A percentile compares a stretch with the other conserved stretches of the same genome.
Evolutionary conservation across 2,797 vertebrate genomes (phyloP).

Genomic region (Hoplostethus atlanticus): DNA sequence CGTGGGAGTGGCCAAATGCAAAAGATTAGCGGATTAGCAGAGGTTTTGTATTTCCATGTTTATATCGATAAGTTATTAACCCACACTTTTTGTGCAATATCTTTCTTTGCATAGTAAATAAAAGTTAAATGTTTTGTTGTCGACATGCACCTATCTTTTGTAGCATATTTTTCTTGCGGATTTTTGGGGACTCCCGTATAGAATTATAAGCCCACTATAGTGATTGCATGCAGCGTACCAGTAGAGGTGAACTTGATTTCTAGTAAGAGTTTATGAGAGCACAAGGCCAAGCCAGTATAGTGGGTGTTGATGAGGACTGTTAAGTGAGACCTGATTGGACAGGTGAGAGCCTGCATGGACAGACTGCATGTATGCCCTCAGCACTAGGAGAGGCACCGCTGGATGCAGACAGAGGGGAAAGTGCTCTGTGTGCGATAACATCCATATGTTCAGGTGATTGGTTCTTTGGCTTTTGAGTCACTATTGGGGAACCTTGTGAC

Average conservation of each 20-base stretch:
- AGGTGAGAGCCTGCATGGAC: conserved; percentile 68
- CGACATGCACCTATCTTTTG: conserved; percentile 91
- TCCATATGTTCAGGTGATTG: conserved; percentile 80
- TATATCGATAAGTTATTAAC: conserved; percentile 75
- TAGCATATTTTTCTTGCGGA: conserved; percentile 85
- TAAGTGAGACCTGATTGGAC: conserved; percentile 71
- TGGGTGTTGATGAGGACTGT: conserved; percentile 80
- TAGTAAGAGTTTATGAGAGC: conserved; percentile 79
- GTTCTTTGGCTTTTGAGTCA: conserved; percentile 86
- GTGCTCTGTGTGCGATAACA: conserved; percentile 83
- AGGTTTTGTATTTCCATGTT: conserved; percentile 72
- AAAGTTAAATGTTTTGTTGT: conserved; percentile 87
- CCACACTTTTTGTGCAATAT: conserved; percentile 90
- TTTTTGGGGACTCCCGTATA: conserved; percentile 80
- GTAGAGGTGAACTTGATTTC: conserved; percentile 82
- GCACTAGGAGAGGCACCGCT: conserved; percentile 77
- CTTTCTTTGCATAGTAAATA: conserved; percentile 98
- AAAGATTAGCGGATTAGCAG: conserved; percentile 70
- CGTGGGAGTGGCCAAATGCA: conserved; percentile 76
- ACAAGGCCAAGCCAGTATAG: conserved; percentile 77
- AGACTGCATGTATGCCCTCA: conserved; percentile 70
- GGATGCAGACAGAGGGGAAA: conserved; percentile 81
- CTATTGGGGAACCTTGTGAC: conserved; percentile 50
- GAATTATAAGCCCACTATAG: conserved; percentile 87
- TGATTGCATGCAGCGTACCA: conserved; percentile 90